Conservation (phyloP, 2,888 invertebrate species). For the Tenthredo livida region DNA sequence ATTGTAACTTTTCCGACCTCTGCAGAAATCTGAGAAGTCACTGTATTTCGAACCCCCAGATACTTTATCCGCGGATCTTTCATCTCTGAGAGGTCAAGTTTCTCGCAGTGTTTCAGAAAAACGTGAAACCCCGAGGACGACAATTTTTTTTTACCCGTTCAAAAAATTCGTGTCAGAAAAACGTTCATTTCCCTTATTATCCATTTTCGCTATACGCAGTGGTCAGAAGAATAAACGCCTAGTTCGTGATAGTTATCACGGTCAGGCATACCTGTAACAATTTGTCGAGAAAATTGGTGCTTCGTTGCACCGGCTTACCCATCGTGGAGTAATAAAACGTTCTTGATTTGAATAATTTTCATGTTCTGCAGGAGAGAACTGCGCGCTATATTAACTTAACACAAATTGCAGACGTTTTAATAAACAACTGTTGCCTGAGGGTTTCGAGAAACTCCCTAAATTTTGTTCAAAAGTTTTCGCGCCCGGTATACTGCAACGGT, state of each 20-base stretch:
- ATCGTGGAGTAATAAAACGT: slow-evolving; percentile 13
- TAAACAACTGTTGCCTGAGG: slow-evolving; percentile 38
- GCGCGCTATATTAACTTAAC: slow-evolving; percentile 8
- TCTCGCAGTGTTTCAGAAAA: not conserved
- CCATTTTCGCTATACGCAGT: not conserved
- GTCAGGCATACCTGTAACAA: not conserved
- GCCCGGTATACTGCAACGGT: not conserved
- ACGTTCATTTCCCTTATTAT: not conserved
- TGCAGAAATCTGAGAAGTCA: not conserved
- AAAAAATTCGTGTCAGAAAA: not conserved
- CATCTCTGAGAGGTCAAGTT: not conserved
- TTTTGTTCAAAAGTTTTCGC: slow-evolving; percentile 3
- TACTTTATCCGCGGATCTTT: not conserved
- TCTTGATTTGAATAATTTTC: slow-evolving; percentile 28
- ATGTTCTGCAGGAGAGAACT: not conserved
- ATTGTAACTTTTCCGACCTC: not conserved
- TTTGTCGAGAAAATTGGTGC: slow-evolving; percentile 1
- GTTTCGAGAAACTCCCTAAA: not conserved
- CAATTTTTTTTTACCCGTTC: not conserved
- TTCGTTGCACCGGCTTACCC: not conserved
- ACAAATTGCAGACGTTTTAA: slow-evolving; percentile 36
- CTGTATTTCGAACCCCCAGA: not conserved
- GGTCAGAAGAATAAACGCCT: not conserved
- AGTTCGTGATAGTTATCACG: slow-evolving; percentile 1
- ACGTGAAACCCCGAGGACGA: too few relatives aligned